phyloP scores from a whole-genome alignment of 1,140 invertebrate genomes.

The Trichogramma pretiosum region DNA sequence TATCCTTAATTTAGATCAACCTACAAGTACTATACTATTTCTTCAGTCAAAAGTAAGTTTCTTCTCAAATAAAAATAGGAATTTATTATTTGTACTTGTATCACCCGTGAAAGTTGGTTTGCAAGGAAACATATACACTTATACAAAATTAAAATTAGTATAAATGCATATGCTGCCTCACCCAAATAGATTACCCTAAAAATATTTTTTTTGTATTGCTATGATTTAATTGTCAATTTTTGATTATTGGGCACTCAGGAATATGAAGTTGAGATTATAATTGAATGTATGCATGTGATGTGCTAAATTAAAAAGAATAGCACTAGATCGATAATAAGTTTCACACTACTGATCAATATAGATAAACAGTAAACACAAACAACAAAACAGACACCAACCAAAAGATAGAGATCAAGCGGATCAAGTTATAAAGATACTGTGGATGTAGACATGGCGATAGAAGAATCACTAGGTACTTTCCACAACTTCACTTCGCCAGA shows the following conservation, averaged over 20 bases:
- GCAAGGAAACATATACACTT: conserved; percentile 1
- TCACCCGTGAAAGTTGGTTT: neutral
- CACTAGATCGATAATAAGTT: conserved; percentile 11
- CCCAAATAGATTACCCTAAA: neutral
- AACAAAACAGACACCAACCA: conserved; percentile 20
- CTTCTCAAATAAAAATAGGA: neutral
- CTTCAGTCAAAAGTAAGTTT: neutral
- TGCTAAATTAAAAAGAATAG: conserved; percentile 11
- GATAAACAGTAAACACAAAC: conserved; percentile 24
- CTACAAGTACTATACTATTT: too few species aligned
- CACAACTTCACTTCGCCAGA: conserved; percentile 47
- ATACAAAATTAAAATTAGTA: too few species aligned
- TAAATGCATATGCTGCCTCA: conserved; percentile 2
- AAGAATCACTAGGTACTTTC: conserved; percentile 44
- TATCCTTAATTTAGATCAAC: too few species aligned
- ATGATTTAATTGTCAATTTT: too few species aligned
- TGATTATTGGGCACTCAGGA: neutral
- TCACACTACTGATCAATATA: conserved; percentile 19
- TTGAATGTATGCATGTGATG: conserved; percentile 1
- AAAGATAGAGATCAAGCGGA: conserved; percentile 30
- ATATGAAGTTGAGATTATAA: too few species aligned
- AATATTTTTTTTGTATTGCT: neutral
- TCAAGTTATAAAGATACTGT: conserved; percentile 41
- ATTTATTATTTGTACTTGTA: conserved; percentile 12
- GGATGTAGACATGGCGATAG: conserved; percentile 43